Conservation (phyloP, 2,888 invertebrate species). For the Heliconius hortense region DNA sequence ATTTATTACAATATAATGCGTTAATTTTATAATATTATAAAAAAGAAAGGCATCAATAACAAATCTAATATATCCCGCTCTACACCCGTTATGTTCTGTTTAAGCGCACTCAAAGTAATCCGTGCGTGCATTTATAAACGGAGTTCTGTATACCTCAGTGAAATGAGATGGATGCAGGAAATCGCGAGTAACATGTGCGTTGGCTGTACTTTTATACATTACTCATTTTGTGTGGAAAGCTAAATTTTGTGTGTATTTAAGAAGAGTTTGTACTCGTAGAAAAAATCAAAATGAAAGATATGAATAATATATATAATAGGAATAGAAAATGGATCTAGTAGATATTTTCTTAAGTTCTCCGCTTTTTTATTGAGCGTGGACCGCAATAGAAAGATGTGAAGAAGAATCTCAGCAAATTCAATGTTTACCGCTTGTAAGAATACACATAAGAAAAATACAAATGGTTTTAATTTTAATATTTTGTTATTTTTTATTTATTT, state of each 20-base stretch:
- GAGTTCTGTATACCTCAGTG: conserved; percentile 41
- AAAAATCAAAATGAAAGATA: background rate
- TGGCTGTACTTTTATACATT: conserved; percentile 26
- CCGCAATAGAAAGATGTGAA: background rate
- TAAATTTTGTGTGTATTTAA: conserved; percentile 1
- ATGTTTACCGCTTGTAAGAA: no score
- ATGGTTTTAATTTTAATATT: no score
- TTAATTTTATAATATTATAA: background rate
- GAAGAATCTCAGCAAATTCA: background rate
- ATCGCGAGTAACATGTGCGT: conserved; percentile 29
- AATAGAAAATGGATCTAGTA: background rate
- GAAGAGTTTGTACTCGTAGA: background rate
- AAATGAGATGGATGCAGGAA: conserved; percentile 36
- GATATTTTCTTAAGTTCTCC: background rate
- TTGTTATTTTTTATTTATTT: no score
- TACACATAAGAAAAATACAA: no score
- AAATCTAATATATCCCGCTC: conserved; percentile 20
- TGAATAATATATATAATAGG: background rate
- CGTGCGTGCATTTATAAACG: conserved; percentile 42
- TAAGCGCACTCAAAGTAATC: conserved; percentile 40
- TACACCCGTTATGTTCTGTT: conserved; percentile 27
- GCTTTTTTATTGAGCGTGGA: background rate
- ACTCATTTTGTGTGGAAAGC: conserved; percentile 16
- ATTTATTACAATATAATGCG: background rate
- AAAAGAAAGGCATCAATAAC: background rate